Evolutionary conservation across 2,113 vertebrate genomes (phyloP), one percentile per base, ranked within the genome.

Genomic region (Tamias sibiricus): DNA sequence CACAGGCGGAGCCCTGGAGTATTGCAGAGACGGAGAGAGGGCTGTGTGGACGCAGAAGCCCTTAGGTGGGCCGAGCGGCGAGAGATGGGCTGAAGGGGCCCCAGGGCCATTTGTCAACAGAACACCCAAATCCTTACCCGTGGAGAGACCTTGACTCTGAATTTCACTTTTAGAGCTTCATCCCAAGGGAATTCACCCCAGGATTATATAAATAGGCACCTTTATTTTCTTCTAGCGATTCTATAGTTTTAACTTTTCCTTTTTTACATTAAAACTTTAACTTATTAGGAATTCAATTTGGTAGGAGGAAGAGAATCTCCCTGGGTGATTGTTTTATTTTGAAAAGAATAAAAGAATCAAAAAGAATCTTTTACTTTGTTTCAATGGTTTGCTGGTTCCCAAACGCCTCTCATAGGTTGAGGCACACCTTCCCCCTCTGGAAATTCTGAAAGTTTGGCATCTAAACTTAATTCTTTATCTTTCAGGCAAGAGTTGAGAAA

Each of bases 281-380:
- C 42, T 47, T 83, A 80, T 71, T 95, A 83, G 54, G 54, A 93
- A 94, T 74, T 95, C 76, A 84, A 82, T 75, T 86, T 84, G 40
- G 37, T 30, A 87, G 44, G 37, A 95, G 64, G 47, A 71, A 87
- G 32, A 92, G 6, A 91, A 54, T 71, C 4, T 72, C n/a, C 77
- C 0, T 12, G n/a, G n/a, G n/a, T n/a, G n/a, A n/a, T n/a, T n/a
- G n/a, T n/a, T n/a, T n/a, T n/a, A n/a, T n/a, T n/a, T n/a, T n/a
- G n/a, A n/a, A n/a, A n/a, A n/a, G n/a, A n/a, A n/a, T n/a, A n/a
- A n/a, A n/a, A n/a, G n/a, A n/a, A n/a, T n/a, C n/a, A n/a, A n/a
- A n/a, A n/a, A n/a, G n/a, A n/a, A n/a, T n/a, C n/a, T 84, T 87
- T 91, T 47, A 69, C 24, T 79, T 92, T 79, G 75, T 94, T 66